Base-by-base conservation (phyloP, 2,113 vertebrate genomes). In the Chloropsis cyanopogon region DNA sequence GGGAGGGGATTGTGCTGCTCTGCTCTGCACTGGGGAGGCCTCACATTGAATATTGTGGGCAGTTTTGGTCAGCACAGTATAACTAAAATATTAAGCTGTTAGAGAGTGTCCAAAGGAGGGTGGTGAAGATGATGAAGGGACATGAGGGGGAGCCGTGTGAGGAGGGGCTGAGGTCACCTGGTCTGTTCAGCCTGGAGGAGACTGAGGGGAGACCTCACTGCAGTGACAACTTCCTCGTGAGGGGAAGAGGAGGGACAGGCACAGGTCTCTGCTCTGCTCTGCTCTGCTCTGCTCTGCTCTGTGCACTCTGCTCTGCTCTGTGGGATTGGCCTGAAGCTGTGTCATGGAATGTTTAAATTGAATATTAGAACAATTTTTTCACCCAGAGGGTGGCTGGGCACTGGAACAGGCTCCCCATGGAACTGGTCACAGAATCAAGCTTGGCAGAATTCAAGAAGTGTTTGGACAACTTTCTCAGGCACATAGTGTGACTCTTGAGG, bases 201-300 rank as follows among this genome's bases (percentile, higher is more conserved):
- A 11, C 25, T 42, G 82, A 65, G 20, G 20, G 12, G 20, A 85
- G 44, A 29, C 9, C 11, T 42, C 61, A 35, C 1, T 50, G 44
- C 35, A 35, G 44, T 11, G 0, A 21, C 16, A 65, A 0, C 23
- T 76, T 76, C 52, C 20, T 49, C 0, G 0, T 31, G 24, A 35
- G 31, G 12, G 16, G 16, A 7, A 59, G 13, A 35, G 35, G 12
- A 76, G 3, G 35, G 21, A 3, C 52, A 66, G 71, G 2, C 20
- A 42, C 31, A 57, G 35, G 35, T 35, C 2, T 57, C 19, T 46
- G n/a, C n/a, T n/a, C n/a, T n/a, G n/a, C n/a, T n/a, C n/a, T n/a
- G n/a, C n/a, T n/a, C n/a, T n/a, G n/a, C n/a, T n/a, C n/a, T n/a
- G n/a, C n/a, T n/a, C n/a, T n/a, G n/a, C n/a, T n/a, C n/a, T n/a